phyloP scores from a whole-genome alignment of 23 tunicate species.

The Ciona savignyi region DNA sequence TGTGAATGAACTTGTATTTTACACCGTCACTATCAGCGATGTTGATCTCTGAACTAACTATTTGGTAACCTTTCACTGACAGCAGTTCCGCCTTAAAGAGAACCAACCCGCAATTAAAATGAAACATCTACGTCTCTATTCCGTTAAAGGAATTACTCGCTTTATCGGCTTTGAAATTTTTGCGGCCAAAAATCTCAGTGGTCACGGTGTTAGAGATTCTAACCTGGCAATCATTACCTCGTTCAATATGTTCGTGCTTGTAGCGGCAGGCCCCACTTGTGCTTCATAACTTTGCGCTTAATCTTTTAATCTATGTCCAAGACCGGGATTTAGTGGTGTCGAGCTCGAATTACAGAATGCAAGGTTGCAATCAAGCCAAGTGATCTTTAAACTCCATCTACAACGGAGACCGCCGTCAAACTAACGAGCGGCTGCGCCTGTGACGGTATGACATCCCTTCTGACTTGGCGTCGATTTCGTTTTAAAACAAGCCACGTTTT shows the following conservation, averaged over 20 bases:
- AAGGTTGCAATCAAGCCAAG: not conserved
- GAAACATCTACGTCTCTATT: not conserved
- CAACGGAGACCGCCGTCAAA: not conserved
- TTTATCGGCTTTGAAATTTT: not conserved
- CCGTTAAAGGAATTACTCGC: not conserved
- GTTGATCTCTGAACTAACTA: not conserved
- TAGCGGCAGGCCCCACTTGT: not conserved
- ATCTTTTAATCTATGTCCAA: not conserved
- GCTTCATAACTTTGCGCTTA: not conserved
- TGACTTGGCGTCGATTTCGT: not conserved
- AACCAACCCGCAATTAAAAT: not conserved
- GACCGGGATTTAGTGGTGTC: not conserved
- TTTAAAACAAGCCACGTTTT: not conserved
- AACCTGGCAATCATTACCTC: not conserved
- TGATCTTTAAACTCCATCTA: not conserved
- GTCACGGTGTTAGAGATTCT: not conserved
- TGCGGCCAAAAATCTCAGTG: not conserved
- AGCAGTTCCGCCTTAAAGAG: not conserved
- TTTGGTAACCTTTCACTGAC: not conserved
- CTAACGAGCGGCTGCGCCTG: not conserved
- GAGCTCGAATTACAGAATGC: not conserved
- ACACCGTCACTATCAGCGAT: not conserved
- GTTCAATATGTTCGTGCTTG: not conserved
- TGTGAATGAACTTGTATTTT: not conserved
- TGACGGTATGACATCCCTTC: not conserved